A percentile compares a stretch with the other conserved stretches of the same genome.
phyloP scores from a whole-genome alignment of 2,888 invertebrate genomes.

The Lithosia quadra region DNA sequence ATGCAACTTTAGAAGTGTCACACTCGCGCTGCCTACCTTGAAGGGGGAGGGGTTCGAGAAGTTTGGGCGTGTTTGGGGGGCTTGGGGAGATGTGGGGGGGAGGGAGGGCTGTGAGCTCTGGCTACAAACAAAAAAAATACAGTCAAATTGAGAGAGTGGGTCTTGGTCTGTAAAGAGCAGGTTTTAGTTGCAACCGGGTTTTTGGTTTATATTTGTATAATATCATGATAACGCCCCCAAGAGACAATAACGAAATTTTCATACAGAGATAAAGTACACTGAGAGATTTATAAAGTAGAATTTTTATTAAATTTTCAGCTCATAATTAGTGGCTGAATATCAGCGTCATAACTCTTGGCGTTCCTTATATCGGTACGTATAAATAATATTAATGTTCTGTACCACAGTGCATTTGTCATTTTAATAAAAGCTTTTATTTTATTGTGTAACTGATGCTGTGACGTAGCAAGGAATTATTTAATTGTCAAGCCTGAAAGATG shows the following conservation, averaged over 20 bases:
- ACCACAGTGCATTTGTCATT: conserved; percentile 24
- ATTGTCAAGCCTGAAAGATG: neutral
- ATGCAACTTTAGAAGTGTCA: too few species aligned
- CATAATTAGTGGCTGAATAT: conserved; percentile 27
- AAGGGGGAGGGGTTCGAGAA: too few species aligned
- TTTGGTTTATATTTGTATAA: too few species aligned
- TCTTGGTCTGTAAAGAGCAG: neutral
- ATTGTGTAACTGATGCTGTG: neutral
- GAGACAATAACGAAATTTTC: neutral
- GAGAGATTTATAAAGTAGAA: neutral
- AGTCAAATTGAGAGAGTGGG: too few species aligned
- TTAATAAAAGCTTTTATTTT: conserved; percentile 11
- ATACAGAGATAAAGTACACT: neutral
- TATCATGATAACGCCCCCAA: neutral
- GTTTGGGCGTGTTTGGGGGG: too few species aligned
- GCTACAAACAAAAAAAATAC: too few species aligned
- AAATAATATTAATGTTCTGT: conserved; percentile 41
- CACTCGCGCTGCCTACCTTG: too few species aligned
- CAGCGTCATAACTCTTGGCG: conserved; percentile 32
- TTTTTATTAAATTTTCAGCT: conserved; percentile 42
- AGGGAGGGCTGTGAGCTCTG: too few species aligned
- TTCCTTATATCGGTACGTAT: conserved; percentile 42
- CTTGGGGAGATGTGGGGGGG: too few species aligned
- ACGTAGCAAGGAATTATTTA: neutral
- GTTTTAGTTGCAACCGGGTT: neutral